Evolutionary conservation across 1,140 invertebrate species (phyloP).

Genomic region (Trissolcus basalis): DNA sequence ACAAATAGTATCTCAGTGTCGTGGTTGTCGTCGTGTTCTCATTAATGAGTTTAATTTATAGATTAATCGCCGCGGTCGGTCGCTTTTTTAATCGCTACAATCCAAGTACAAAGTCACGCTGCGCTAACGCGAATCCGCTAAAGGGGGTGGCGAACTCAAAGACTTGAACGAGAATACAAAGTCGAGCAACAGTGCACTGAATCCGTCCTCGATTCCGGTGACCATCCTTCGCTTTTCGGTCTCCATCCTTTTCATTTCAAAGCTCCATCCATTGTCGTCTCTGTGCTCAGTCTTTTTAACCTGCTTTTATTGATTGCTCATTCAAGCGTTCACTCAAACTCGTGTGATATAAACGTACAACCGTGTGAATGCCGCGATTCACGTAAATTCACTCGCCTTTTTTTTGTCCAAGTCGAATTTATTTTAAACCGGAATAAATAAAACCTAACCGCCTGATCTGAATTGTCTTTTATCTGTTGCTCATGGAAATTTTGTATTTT

Average conservation of each 20-base stretch:
- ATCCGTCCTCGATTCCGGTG: conserved; percentile 51
- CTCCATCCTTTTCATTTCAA: too few relatives aligned
- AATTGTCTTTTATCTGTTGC: too few relatives aligned
- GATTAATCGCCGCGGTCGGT: conserved; percentile 29
- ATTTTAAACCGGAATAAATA: background rate
- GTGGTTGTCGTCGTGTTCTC: conserved; percentile 63
- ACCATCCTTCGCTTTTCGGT: conserved; percentile 6
- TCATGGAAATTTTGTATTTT: too few relatives aligned
- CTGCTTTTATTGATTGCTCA: conserved; percentile 42
- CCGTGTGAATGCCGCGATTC: conserved; percentile 12
- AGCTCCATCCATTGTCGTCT: background rate
- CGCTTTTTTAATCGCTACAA: conserved; percentile 38
- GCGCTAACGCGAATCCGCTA: background rate
- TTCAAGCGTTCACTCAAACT: conserved; percentile 24
- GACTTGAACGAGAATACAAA: background rate
- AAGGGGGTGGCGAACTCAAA: background rate
- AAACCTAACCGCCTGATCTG: too few relatives aligned
- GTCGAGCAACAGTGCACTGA: conserved; percentile 37
- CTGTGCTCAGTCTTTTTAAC: conserved; percentile 11
- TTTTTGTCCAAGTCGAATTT: conserved; percentile 9
- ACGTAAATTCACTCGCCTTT: conserved; percentile 26
- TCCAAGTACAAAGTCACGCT: conserved; percentile 35
- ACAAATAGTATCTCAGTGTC: conserved; percentile 63
- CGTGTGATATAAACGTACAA: conserved; percentile 31
- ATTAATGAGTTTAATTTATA: conserved; percentile 25